A percentile compares a stretch with the other conserved stretches of the same genome.
phyloP scores from a whole-genome alignment of 2,888 invertebrate species.

The Amblyjoppa fuscipennis region DNA sequence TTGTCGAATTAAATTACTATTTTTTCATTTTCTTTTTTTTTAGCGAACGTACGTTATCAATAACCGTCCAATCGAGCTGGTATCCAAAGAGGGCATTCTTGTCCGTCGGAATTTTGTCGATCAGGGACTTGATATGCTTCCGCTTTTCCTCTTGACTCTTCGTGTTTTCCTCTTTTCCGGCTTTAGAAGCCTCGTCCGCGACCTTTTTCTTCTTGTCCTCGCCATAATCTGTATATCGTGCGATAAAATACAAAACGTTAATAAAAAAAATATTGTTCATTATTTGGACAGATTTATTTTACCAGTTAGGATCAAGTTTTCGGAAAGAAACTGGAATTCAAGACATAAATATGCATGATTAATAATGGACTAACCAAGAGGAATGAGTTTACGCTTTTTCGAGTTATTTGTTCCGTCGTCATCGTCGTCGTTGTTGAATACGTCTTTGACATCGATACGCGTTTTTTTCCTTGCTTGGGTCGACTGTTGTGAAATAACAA shows the following conservation, averaged over 20 bases:
- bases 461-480: conserved; percentile 88
- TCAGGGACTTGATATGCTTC: conserved; percentile 97
- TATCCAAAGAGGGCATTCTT: conserved; percentile 98
- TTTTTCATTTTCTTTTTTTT: conserved; percentile 7
- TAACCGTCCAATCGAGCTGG: conserved; percentile 95
- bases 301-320: not conserved
- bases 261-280: not conserved
- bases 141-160: conserved; percentile 97
- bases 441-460: conserved; percentile 91
- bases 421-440: conserved; percentile 95
- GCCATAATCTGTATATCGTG: conserved; percentile 86
- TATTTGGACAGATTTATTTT: not conserved
- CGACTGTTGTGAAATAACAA: conserved; percentile 75
- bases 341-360: not conserved
- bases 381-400: conserved; percentile 93
- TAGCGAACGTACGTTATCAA: conserved; percentile 88
- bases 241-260: conserved; percentile 7
- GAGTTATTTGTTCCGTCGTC: conserved; percentile 86
- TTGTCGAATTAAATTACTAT: conserved; percentile 21
- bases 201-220: conserved; percentile 87
- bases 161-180: conserved; percentile 88
- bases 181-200: conserved; percentile 84
- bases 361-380: conserved; percentile 87
- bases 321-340: not conserved
- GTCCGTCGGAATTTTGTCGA: conserved; percentile 99